Conservation (phyloP, 2,113 vertebrate genomes). For the Plecturocebus donacophilus region DNA sequence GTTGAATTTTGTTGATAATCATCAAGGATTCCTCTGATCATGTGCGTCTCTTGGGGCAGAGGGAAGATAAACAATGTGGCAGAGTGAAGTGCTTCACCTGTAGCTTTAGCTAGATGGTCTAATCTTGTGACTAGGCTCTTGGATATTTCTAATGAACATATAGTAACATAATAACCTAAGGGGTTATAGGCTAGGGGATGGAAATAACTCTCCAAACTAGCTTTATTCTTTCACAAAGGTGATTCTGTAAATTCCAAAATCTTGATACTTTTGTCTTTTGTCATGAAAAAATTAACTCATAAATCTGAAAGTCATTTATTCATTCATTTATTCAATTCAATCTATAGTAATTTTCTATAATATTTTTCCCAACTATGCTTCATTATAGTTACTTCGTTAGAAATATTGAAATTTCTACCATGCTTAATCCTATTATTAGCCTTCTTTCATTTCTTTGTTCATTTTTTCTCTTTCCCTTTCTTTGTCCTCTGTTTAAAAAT, state of each 20-base stretch:
- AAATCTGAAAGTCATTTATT: not conserved
- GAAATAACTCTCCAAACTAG: not conserved
- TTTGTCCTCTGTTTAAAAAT: not conserved
- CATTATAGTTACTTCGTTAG: too few species aligned
- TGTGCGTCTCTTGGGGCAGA: not conserved
- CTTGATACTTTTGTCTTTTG: not conserved
- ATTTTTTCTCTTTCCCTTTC: not conserved
- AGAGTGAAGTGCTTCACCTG: not conserved
- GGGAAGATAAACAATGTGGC: not conserved
- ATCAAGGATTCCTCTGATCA: not conserved
- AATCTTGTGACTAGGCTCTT: not conserved
- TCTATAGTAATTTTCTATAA: not conserved
- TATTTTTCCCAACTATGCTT: not conserved
- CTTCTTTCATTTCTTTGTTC: not conserved
- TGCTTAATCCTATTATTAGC: not conserved
- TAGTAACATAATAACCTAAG: not conserved
- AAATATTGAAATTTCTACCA: not conserved
- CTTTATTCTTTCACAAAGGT: not conserved
- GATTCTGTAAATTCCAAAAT: not conserved
- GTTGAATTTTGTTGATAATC: not conserved
- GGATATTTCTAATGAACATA: not conserved
- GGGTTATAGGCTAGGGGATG: not conserved
- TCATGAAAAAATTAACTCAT: not conserved
- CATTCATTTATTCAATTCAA: not conserved
- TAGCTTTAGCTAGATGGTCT: not conserved